Base-by-base conservation (phyloP, 2,113 vertebrate species). In the Thamnaconus septentrionalis region DNA sequence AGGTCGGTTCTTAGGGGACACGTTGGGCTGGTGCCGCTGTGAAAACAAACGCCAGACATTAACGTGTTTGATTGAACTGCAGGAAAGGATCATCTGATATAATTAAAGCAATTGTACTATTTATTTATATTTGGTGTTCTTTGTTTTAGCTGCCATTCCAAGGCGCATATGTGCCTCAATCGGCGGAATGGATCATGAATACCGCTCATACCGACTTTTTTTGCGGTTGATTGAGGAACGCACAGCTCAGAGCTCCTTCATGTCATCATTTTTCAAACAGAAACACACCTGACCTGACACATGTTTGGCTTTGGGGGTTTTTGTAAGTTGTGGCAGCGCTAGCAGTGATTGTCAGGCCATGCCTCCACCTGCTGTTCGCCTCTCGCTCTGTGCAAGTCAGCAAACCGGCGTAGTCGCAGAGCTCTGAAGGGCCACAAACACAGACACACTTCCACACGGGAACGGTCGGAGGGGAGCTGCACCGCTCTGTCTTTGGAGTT, bases 291-390 rank as follows among this genome's bases (percentile, higher is more conserved):
- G 41, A 69, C 6, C 18, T 47, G 61, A 72, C 48, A 59, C 44
- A 58, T 50, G 75, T 59, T 62, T 72, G 44, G 44, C 46, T 61
- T 42, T 6, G 62, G 61, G 41, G 18, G 18, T 31, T 31, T 60
- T 67, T 52, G 58, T 56, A 57, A 46, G 67, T 56, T 49, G 56
- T 41, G 43, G 59, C 46, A 52, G 60, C 12, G 7, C 9, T 41
- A 11, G 47, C 42, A 47, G 56, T 64, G 65, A 67, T 55, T 44
- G 55, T 53, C 61, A 82, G 69, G 77, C 72, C 76, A 66, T 77
- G 75, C 78, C 75, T 82, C 76, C 83, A 85, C 75, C 79, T 82
- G 82, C 80, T 80, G 80, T 86, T 78, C 66, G 68, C 61, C 81
- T 63, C 53, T 44, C 40, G 45, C 59, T 68, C 58, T 18, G 56